A percentile compares a stretch with the other conserved stretches of the same genome.
phyloP scores from a whole-genome alignment of 1,140 invertebrate species.

The Wiebesia pumilae region DNA sequence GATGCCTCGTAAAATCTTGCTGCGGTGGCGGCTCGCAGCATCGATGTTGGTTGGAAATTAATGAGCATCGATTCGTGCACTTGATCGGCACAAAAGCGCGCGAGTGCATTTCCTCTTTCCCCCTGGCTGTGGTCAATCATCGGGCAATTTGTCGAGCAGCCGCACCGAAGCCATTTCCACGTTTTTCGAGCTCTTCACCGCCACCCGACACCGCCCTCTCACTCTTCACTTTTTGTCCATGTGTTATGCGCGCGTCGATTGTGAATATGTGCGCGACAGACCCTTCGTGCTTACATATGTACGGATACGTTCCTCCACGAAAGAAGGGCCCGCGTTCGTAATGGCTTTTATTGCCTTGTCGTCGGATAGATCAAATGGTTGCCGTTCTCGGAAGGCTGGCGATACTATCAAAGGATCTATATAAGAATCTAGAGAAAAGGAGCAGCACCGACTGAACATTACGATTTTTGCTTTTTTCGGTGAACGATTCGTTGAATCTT shows the following conservation, averaged over 20 bases:
- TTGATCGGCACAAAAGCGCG: neutral
- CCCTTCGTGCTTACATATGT: too few relatives aligned
- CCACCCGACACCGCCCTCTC: neutral
- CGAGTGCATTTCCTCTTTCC: neutral
- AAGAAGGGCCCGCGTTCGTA: neutral
- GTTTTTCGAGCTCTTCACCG: neutral
- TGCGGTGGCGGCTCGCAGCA: neutral
- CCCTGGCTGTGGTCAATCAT: constrained; percentile 58
- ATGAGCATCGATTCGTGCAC: constrained; percentile 7
- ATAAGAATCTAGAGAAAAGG: constrained; percentile 37
- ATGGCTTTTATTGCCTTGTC: constrained; percentile 24
- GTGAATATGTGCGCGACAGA: neutral
- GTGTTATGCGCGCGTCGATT: neutral
- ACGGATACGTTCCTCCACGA: neutral
- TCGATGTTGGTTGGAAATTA: neutral
- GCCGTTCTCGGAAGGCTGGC: neutral
- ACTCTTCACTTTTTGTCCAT: neutral
- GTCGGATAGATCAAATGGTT: constrained; percentile 29
- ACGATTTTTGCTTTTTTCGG: constrained; percentile 3
- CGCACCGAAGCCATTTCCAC: constrained; percentile 16
- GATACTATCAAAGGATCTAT: constrained; percentile 16
- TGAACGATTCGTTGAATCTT: neutral
- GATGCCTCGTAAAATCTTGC: constrained; percentile 18
- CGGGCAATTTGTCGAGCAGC: constrained; percentile 64
- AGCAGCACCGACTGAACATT: neutral